Base-by-base conservation (phyloP, 1,140 invertebrate species). In the Drosophila parvula region DNA sequence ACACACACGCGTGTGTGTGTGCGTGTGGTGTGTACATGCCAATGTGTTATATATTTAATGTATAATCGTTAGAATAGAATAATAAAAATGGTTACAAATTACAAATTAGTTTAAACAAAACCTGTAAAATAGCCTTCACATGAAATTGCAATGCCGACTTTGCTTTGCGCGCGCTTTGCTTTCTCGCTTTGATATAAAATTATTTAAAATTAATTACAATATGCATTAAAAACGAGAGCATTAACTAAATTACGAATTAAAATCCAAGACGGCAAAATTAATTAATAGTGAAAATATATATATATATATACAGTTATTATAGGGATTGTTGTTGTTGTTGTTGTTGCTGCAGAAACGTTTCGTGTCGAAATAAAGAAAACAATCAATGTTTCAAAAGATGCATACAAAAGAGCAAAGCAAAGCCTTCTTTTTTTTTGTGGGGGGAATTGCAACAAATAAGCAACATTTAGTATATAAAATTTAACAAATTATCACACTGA, bases 401-500 rank as follows among this genome's bases (percentile, higher is more conserved):
- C 58, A 5, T 36, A 32, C 45, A 18, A 74, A 40, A 77, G 48
- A 68, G 53, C 55, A 56, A 71, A 75, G 53, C 55, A 64, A 65
- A 75, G 73, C 40, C 43, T 44, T 74, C 18, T n/a, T n/a, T n/a
- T n/a, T n/a, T n/a, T n/a, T n/a, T n/a, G n/a, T n/a, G 5, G 6
- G 78, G 57, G 68, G 48, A 44, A 60, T 65, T 48, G 83, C 71
- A 83, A 88, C 83, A 77, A 78, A 88, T 79, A 74, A 80, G 67
- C 78, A 84, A 85, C 81, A 84, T 71, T 60, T 85, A 80, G 73
- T 78, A 78, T 69, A 78, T 84, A 89, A 88, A 70, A 81, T 81
- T 89, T 89, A 89, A 89, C 85, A 89, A 89, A 89, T 89, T 89
- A 89, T 89, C 84, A 89, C 84, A 89, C 84, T 89, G 84, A 89